Conservation (phyloP, 2,888 invertebrate species). For the Parnassius glacialis region DNA sequence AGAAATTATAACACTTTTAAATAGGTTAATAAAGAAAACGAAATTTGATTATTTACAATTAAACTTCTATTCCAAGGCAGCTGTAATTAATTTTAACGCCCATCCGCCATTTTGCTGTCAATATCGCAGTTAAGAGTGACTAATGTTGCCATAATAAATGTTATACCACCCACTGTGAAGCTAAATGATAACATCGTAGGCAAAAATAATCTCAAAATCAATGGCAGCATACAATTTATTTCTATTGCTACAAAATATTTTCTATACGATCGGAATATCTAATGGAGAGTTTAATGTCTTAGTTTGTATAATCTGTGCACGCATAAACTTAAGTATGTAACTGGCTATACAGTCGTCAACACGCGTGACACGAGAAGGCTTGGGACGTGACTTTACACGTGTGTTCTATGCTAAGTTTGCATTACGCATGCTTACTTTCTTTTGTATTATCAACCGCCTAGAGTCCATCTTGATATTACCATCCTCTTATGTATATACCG, state of each 20-base stretch:
- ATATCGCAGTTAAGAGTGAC: constrained; percentile 17
- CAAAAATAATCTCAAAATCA: not conserved
- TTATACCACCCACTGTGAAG: constrained; percentile 14
- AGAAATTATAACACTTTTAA: not conserved
- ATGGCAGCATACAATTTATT: not conserved
- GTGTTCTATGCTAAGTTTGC: constrained; percentile 1
- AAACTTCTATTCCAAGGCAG: constrained; percentile 9
- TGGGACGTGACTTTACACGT: constrained; percentile 21
- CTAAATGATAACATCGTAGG: not conserved
- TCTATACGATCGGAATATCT: not conserved
- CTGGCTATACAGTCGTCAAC: constrained; percentile 23
- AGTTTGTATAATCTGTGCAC: constrained; percentile 21
- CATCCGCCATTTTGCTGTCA: constrained; percentile 25
- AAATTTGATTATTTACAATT: constrained; percentile 7
- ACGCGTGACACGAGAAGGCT: constrained; percentile 12
- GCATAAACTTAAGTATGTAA: constrained; percentile 10
- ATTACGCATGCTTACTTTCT: constrained; percentile 3
- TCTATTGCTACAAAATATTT: constrained; percentile 12
- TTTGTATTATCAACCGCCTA: not conserved
- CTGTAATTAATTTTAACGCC: constrained; percentile 17
- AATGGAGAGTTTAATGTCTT: constrained; percentile 1
- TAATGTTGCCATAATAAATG: constrained; percentile 23
- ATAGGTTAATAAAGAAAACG: constrained; percentile 3
- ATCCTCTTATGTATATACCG: not conserved
- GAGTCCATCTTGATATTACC: too few relatives aligned